A percentile compares a stretch with the other conserved stretches of the same genome.
phyloP scores from a whole-genome alignment of 2,797 vertebrate genomes.

The Discoglossus pictus region DNA sequence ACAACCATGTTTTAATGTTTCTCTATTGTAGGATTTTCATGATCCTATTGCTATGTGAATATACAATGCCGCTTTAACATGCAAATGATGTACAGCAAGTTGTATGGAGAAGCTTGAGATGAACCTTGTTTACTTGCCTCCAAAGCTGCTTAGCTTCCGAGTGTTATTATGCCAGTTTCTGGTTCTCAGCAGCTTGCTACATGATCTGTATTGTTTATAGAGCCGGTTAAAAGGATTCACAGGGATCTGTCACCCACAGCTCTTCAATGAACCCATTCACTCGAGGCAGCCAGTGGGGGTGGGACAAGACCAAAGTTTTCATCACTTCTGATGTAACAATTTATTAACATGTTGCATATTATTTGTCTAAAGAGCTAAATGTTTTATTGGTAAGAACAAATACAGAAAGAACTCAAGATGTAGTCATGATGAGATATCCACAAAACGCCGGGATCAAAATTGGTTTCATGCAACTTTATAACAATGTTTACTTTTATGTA shows the following conservation, averaged over 20 bases:
- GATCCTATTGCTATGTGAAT: not conserved
- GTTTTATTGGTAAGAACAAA: not conserved
- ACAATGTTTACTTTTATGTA: no score
- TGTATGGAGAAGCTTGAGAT: slow-evolving; percentile 13
- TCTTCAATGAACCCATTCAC: slow-evolving; percentile 42
- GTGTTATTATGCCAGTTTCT: slow-evolving; percentile 27
- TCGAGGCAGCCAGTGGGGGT: slow-evolving; percentile 22
- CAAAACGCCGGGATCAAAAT: no score
- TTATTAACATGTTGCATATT: slow-evolving; percentile 8
- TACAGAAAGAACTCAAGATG: no score
- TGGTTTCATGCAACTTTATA: no score
- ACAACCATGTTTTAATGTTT: no score
- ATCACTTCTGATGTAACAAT: slow-evolving; percentile 40
- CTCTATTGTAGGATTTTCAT: no score
- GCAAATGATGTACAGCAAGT: not conserved
- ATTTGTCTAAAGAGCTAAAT: not conserved
- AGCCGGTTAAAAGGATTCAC: slow-evolving; percentile 34
- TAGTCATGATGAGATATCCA: no score
- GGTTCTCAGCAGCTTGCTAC: slow-evolving; percentile 28
- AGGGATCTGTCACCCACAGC: slow-evolving; percentile 40
- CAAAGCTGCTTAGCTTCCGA: slow-evolving; percentile 20
- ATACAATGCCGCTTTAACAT: not conserved
- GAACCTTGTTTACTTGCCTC: slow-evolving; percentile 10
- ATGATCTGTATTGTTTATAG: slow-evolving; percentile 39
- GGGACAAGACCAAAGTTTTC: slow-evolving; percentile 26